phyloP scores from a whole-genome alignment of 64 coral and sea anemone genomes.

The Dendrophyllia cribrosa region DNA sequence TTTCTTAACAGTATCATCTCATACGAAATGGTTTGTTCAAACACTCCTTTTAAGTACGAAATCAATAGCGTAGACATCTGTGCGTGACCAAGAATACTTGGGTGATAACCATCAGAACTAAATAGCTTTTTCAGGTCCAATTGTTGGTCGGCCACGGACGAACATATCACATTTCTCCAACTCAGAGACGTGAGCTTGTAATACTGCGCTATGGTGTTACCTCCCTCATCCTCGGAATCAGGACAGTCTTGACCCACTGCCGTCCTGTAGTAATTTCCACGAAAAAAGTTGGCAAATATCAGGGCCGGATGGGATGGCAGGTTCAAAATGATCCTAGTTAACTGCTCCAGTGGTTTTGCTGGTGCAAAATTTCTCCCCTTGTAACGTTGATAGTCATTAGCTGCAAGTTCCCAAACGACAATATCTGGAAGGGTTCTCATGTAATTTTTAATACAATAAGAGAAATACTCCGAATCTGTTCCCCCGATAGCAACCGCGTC shows the following conservation, averaged over 20 bases:
- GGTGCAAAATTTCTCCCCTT: slow-evolving; percentile 81
- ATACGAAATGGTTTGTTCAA: slow-evolving; percentile 80
- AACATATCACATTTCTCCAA: slow-evolving; percentile 95
- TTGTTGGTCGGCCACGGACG: slow-evolving; percentile 18
- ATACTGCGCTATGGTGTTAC: slow-evolving; percentile 77
- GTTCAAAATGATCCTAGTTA: slow-evolving; percentile 82
- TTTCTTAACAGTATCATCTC: slow-evolving; percentile 36
- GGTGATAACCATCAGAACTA: slow-evolving; percentile 93
- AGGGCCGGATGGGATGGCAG: slow-evolving; percentile 89
- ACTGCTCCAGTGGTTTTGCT: slow-evolving; percentile 82
- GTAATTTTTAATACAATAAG: slow-evolving; percentile 96
- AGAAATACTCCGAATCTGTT: slow-evolving; percentile 98
- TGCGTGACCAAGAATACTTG: slow-evolving; percentile 91
- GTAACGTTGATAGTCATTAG: slow-evolving; percentile 96
- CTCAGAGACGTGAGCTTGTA: slow-evolving; percentile 93
- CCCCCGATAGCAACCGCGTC: slow-evolving; percentile 91
- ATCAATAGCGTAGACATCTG: slow-evolving; percentile 89
- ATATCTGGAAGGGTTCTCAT: slow-evolving; percentile 78
- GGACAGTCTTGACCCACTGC: slow-evolving; percentile 79
- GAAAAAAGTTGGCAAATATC: slow-evolving; percentile 91
- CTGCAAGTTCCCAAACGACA: slow-evolving; percentile 94
- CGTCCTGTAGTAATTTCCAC: slow-evolving; percentile 89
- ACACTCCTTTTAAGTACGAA: slow-evolving; percentile 86
- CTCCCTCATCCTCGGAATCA: slow-evolving; percentile 93
- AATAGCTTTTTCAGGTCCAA: slow-evolving; percentile 68